Evolutionary conservation across 2,113 vertebrate species (phyloP).

Genomic region (Colistium nudipinnis): DNA sequence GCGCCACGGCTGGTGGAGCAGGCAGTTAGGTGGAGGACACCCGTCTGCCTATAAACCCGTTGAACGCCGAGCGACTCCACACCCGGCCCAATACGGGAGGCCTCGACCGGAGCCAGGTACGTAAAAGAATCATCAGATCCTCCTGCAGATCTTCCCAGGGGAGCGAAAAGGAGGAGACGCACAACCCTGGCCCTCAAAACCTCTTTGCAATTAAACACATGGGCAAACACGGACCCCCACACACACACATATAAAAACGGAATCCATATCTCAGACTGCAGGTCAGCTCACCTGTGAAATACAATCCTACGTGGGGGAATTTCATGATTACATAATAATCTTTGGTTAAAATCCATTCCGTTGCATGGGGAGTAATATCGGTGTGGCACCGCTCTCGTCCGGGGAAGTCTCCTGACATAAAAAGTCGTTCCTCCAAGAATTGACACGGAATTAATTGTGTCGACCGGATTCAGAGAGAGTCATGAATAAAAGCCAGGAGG

Average conservation of each 20-base stretch:
- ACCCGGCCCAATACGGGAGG: slow-evolving; percentile 1
- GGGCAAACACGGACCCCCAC: slow-evolving; percentile 9
- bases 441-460: slow-evolving; percentile 67
- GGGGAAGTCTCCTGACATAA: slow-evolving; percentile 65
- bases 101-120: slow-evolving; percentile 6
- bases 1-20: slow-evolving; percentile 58
- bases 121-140: not conserved
- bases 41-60: slow-evolving; percentile 36
- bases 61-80: slow-evolving; percentile 15
- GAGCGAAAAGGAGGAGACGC: no score
- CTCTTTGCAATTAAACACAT: slow-evolving; percentile 24
- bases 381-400: slow-evolving; percentile 48
- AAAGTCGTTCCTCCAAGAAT: slow-evolving; percentile 64
- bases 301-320: slow-evolving; percentile 3
- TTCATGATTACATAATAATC: slow-evolving; percentile 49
- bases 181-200: no score
- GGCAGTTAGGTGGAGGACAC: slow-evolving; percentile 45
- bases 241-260: slow-evolving; percentile 21
- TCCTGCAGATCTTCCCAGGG: slow-evolving; percentile 9
- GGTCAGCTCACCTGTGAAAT: slow-evolving; percentile 51
- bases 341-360: slow-evolving; percentile 57
- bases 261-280: slow-evolving; percentile 13
- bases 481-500: slow-evolving; percentile 37
- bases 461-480: slow-evolving; percentile 65
- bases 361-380: slow-evolving; percentile 38